Percentiles rank a stretch among this genome's conserved stretches.
These are phyloP conservation scores for Leucophora obtusa DNA, from an alignment of 2,888 invertebrate genomes.

Conservation along the genomic window DNA sequence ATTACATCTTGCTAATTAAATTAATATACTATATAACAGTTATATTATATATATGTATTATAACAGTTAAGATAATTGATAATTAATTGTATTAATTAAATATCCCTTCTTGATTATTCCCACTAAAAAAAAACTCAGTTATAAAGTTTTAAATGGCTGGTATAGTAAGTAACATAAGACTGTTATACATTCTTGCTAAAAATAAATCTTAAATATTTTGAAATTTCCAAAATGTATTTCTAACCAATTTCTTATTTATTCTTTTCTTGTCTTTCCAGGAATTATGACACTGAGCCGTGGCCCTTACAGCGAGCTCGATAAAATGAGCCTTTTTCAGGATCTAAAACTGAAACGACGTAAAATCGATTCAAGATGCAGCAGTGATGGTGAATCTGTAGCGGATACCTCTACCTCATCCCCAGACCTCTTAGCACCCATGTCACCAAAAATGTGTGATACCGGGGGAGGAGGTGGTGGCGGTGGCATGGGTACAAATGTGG, in stretches of 20 bases:
- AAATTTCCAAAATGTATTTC: no score
- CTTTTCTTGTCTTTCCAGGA: constrained; percentile 81
- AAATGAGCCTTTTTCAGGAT: constrained; percentile 99
- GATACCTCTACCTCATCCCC: constrained; percentile 96
- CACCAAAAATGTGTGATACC: constrained; percentile 86
- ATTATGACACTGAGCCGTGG: constrained; percentile 98
- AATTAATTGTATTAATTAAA: no score
- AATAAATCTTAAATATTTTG: no score
- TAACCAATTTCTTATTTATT: background rate
- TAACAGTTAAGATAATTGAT: no score
- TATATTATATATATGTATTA: no score
- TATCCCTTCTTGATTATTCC: no score
- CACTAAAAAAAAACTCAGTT: no score
- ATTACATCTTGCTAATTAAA: no score
- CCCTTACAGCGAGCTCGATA: constrained; percentile 96
- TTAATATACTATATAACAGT: no score
- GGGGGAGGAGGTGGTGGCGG: constrained; percentile 66
- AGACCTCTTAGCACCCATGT: constrained; percentile 90
- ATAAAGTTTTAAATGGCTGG: no score
- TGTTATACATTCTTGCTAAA: no score
- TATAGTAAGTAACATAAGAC: no score
- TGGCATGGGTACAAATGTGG: constrained; percentile 48
- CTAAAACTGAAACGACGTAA: constrained; percentile 98
- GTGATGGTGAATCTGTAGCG: constrained; percentile 97
- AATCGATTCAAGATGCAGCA: constrained; percentile 97